Conservation (phyloP, 2,888 invertebrate genomes). For the Leistus spinibarbis region DNA sequence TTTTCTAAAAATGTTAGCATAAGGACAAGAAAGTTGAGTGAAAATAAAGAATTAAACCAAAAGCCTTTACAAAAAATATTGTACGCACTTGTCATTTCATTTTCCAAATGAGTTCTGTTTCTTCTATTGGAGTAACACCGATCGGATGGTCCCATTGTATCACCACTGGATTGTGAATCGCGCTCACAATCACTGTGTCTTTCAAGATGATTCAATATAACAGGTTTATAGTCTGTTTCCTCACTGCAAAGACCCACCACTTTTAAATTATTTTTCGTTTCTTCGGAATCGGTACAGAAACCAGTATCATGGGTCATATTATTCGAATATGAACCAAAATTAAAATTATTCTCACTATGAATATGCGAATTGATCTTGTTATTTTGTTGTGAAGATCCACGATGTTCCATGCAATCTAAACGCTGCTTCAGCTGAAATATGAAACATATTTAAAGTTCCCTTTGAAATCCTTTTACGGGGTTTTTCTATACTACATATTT, state of each 20-base stretch:
- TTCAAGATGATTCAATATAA: constrained; percentile 18
- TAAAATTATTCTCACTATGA: constrained; percentile 38
- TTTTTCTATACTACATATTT: background rate
- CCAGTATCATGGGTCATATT: constrained; percentile 56
- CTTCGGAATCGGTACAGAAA: constrained; percentile 46
- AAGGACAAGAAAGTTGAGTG: too few species aligned
- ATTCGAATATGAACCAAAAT: constrained; percentile 42
- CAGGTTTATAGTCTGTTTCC: constrained; percentile 33
- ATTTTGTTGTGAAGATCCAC: constrained; percentile 54
- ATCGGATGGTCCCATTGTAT: constrained; percentile 27
- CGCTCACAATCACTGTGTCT: constrained; percentile 16
- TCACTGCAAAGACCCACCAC: constrained; percentile 35
- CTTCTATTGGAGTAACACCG: constrained; percentile 32
- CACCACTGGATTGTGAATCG: constrained; percentile 19
- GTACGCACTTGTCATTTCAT: background rate
- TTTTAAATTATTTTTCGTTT: constrained; percentile 39
- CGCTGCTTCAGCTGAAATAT: constrained; percentile 67
- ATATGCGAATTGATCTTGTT: constrained; percentile 31
- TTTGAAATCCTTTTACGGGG: background rate
- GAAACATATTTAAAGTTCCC: background rate
- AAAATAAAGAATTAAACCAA: too few species aligned
- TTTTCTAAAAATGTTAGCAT: background rate
- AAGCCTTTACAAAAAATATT: background rate
- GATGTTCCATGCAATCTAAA: constrained; percentile 71
- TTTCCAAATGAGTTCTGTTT: constrained; percentile 20